Base-by-base conservation (phyloP, 2,113 vertebrate genomes). In the Enhydra lutris region DNA sequence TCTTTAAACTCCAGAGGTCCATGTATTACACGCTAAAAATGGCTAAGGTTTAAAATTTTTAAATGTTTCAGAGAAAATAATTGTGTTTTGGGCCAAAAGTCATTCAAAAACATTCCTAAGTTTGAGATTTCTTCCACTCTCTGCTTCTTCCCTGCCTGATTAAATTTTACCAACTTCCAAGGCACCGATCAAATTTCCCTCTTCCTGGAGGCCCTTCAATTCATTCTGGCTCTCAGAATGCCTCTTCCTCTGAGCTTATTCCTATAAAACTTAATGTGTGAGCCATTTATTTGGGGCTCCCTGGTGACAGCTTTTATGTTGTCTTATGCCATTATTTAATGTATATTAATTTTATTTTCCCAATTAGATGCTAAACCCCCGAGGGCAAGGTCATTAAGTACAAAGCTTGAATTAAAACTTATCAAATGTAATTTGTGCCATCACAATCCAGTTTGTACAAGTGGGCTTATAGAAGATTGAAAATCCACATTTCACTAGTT, bases 271-370 rank as follows among this genome's bases (percentile, higher is more conserved):
- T 90, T 84, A 94, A 92, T 78, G 47, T 9, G 0, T 47, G 76
- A 97, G 65, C 82, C 91, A 73, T 91, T 96, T 97, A 78, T 88
- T 89, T 47, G 39, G 29, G 67, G 61, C 52, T 96, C 92, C 86
- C 95, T 92, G 29, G 88, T 91, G 94, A 95, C 45, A 95, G 87
- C 52, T 95, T 50, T 91, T 96, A 85, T 89, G 65, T 80, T 87
- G 59, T 93, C 63, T 96, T 84, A 84, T 50, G 88, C 50, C 78
- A 94, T 96, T 97, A 96, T 90, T 97, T 97, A 92, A 91, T 97
- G 73, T 96, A 89, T 97, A 97, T 98, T 97, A 97, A 95, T 97
- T 97, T 98, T 84, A 94, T 91, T 96, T 97, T 73, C 63, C 88
- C 80, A 97, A 63, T 96, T 97, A 94, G 88, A 96, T 93, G 76